Evolutionary conservation across 1,140 invertebrate species (phyloP).

Genomic region (Lucilia cuprina): DNA sequence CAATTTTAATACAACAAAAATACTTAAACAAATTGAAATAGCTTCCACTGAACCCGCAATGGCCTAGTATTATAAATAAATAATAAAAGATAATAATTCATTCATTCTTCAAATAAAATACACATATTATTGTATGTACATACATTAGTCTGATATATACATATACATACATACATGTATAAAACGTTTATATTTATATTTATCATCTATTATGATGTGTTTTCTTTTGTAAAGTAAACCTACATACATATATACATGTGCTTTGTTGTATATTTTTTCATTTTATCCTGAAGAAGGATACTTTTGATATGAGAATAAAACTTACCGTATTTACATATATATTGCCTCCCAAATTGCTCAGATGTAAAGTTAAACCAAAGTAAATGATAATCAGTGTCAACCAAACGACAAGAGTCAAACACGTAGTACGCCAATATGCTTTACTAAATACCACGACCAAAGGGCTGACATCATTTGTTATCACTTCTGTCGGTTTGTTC

Average conservation of each 20-base stretch:
- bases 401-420: conserved; percentile 73
- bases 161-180: too few species aligned
- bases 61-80: conserved; percentile 53
- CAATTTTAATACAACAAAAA: conserved; percentile 71
- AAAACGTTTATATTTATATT: too few species aligned
- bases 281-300: too few species aligned
- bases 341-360: conserved; percentile 71
- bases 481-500: background rate
- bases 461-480: conserved; percentile 52
- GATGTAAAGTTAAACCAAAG: conserved; percentile 75
- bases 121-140: too few species aligned
- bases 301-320: background rate
- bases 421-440: conserved; percentile 69
- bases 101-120: too few species aligned
- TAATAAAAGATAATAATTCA: background rate
- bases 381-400: conserved; percentile 76
- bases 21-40: conserved; percentile 73
- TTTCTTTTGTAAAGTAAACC: too few species aligned
- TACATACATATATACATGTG: background rate
- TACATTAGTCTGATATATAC: too few species aligned
- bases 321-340: conserved; percentile 69
- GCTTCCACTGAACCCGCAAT: conserved; percentile 72
- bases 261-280: background rate
- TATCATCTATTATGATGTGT: too few species aligned
- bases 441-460: conserved; percentile 70